These are phyloP conservation scores for Artemia sp. DNA, from an alignment of 2,888 invertebrate species.

Conservation along the genomic window DNA sequence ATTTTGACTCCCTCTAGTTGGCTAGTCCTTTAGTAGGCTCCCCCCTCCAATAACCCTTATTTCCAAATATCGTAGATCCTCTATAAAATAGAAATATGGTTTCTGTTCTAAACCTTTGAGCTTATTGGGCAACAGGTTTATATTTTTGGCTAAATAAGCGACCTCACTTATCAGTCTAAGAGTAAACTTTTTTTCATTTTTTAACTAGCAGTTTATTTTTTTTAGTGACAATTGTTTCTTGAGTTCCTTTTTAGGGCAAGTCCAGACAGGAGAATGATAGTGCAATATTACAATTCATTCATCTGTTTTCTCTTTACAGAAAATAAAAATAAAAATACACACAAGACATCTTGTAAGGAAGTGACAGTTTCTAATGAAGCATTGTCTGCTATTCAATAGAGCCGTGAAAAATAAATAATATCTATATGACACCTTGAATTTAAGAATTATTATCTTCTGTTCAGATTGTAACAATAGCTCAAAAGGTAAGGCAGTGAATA, in stretches of 20 bases:
- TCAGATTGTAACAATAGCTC: constrained; percentile 6
- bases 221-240: neutral
- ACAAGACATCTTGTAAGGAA: constrained; percentile 10
- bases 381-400: neutral
- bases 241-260: neutral
- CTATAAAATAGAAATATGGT: no score
- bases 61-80: no score
- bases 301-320: constrained; percentile 5
- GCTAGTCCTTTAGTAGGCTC: no score
- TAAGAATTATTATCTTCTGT: constrained; percentile 13
- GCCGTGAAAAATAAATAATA: constrained; percentile 11
- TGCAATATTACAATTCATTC: constrained; percentile 7
- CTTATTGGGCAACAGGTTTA: no score
- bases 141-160: no score
- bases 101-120: no score
- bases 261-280: neutral
- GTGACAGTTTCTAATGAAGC: constrained; percentile 12
- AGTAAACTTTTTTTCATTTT: no score
- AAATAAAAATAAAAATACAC: neutral
- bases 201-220: no score
- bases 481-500: constrained; percentile 8
- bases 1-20: no score
- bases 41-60: no score
- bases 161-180: no score
- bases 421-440: constrained; percentile 14